Percentiles rank a stretch among this genome's conserved stretches.
Evolutionary conservation across 2,888 invertebrate genomes (phyloP).

Genomic region (Pteria penguin): DNA sequence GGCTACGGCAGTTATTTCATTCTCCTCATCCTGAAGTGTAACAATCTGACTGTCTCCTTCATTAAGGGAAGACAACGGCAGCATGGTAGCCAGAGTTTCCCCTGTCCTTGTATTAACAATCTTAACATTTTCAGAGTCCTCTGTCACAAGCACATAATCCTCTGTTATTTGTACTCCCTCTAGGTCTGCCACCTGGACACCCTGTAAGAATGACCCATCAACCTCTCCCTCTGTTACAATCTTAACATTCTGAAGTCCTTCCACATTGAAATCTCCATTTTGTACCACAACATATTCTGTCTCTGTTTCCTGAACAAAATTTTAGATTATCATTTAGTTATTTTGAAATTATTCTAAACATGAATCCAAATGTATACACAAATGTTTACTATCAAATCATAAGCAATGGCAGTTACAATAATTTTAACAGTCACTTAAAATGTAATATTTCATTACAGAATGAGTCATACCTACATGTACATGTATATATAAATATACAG

Average conservation of each 20-base stretch:
- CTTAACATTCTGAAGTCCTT: constrained; percentile 63
- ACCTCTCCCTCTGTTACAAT: constrained; percentile 57
- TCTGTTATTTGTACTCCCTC: constrained; percentile 57
- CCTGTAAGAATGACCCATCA: constrained; percentile 53
- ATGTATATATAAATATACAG: too few species aligned
- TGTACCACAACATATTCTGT: constrained; percentile 90
- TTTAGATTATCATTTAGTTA: too few species aligned
- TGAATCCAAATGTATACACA: too few species aligned
- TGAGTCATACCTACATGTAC: too few species aligned
- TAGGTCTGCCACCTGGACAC: constrained; percentile 52
- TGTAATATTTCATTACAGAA: too few species aligned
- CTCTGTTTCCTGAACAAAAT: constrained; percentile 87
- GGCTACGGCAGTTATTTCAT: constrained; percentile 50
- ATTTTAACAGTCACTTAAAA: too few species aligned
- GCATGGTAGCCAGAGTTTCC: constrained; percentile 58
- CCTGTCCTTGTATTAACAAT: constrained; percentile 64
- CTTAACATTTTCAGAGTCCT: constrained; percentile 52
- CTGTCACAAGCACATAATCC: constrained; percentile 62
- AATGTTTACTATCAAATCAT: too few species aligned
- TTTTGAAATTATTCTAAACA: too few species aligned
- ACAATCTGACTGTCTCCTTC: constrained; percentile 24
- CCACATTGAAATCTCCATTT: constrained; percentile 51
- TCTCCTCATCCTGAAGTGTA: constrained; percentile 18
- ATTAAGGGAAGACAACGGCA: constrained; percentile 31
- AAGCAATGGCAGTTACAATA: too few species aligned